Evolutionary conservation across 2,888 invertebrate species (phyloP), one percentile per base, ranked within the genome.

Genomic region (Drosophila testacea): DNA sequence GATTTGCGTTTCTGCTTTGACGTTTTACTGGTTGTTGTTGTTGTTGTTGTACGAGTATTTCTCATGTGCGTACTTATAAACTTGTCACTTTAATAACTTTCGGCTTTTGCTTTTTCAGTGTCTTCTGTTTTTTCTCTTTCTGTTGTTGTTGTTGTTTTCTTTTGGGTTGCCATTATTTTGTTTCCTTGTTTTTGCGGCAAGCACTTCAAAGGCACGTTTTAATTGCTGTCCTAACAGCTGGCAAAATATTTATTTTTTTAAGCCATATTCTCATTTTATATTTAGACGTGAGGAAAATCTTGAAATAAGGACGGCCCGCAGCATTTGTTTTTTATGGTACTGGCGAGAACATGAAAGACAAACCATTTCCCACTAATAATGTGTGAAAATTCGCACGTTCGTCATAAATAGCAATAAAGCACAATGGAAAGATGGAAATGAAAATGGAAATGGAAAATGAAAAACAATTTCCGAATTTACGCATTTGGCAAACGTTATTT

Each of bases 321-420:
- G 67, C 79, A 81, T 88, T 80, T 75, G 70, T 54, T 68, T 88
- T 83, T 83, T 86, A 83, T 73, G 81, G 22, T 22, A 67, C 65
- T 69, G 71, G 44, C 44, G 38, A 41, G 11, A 77, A 84, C 84
- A 79, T 76, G 85, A 82, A 81, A 77, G 47, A 57, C 46, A 57
- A 57, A 47, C 57, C 57, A 57, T 57, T 57, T 38, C 36, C 36
- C 59, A 66, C 70, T 68, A 64, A 79, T 79, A 86, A 81, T 73
- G 83, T 86, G 86, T 76, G 83, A 86, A 86, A 83, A 79, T 88
- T 88, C 86, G 66, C 88, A 84, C 88, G 86, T 88, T 83, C 67
- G 68, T 84, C 69, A 81, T 79, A 83, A 81, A 78, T 70, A 70
- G 81, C 79, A 67, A 84, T 87, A 84, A 83, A 82, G 69, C 59